Evolutionary conservation across 1,140 invertebrate genomes (phyloP).

Genomic region (Mamestra configurata): DNA sequence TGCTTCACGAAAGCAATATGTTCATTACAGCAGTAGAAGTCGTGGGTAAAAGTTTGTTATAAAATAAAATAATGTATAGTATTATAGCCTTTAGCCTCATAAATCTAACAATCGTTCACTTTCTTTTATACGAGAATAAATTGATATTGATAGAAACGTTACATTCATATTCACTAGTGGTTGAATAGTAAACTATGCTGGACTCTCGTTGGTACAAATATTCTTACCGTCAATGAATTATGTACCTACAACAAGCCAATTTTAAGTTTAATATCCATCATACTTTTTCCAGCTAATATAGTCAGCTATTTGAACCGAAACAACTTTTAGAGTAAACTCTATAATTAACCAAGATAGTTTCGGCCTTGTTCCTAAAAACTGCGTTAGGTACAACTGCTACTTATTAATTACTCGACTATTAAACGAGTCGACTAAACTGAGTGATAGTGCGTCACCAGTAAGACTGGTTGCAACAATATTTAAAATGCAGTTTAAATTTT

Average conservation of each 20-base stretch:
- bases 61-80: not conserved
- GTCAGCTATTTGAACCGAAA: not conserved
- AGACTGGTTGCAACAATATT: not conserved
- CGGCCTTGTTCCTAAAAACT: constrained; percentile 23
- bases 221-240: not conserved
- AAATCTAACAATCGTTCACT: constrained; percentile 40
- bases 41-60: constrained; percentile 29
- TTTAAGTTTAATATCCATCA: too few species aligned
- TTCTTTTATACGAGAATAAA: constrained; percentile 14
- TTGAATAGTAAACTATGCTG: not conserved
- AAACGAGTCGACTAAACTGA: not conserved
- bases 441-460: not conserved
- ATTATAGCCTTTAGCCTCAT: constrained; percentile 25
- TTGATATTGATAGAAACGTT: constrained; percentile 26
- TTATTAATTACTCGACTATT: constrained; percentile 27
- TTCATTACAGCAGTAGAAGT: not conserved
- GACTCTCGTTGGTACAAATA: not conserved
- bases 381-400: not conserved
- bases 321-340: constrained; percentile 11
- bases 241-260: too few species aligned
- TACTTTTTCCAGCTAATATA: not conserved
- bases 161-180: not conserved
- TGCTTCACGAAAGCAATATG: constrained; percentile 8
- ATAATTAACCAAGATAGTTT: constrained; percentile 22
- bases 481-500: not conserved